phyloP scores from a whole-genome alignment of 2,797 vertebrate species.

The Crenuchus spilurus region DNA sequence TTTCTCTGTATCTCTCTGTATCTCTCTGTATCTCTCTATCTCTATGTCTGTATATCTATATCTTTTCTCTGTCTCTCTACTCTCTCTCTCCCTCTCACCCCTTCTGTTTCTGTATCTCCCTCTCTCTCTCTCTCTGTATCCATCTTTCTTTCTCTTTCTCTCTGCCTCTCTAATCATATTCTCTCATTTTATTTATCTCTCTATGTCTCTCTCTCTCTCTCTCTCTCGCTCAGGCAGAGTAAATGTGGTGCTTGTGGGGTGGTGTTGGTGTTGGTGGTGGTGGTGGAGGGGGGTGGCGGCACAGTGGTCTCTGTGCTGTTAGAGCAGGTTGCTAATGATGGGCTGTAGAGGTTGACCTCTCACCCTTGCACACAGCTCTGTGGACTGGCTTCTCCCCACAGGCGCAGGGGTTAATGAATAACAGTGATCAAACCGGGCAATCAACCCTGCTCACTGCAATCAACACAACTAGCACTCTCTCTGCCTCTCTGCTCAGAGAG shows the following conservation, averaged over 20 bases:
- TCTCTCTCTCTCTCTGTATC: conserved; percentile 58
- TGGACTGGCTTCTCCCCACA: conserved; percentile 21
- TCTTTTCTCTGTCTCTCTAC: background rate
- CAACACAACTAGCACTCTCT: background rate
- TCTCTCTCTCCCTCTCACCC: conserved; percentile 57
- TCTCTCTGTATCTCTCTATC: conserved; percentile 40
- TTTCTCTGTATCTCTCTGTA: conserved; percentile 45
- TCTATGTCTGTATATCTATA: background rate
- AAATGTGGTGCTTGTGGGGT: background rate
- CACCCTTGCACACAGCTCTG: conserved; percentile 31
- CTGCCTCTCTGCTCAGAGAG: conserved; percentile 33
- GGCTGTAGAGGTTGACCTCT: conserved; percentile 43
- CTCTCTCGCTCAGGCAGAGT: background rate
- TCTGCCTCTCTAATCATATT: background rate
- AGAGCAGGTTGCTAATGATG: conserved; percentile 39
- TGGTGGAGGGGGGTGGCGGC: background rate
- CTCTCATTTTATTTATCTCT: background rate
- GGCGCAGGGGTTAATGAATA: conserved; percentile 50
- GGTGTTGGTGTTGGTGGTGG: background rate
- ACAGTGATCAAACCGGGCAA: conserved; percentile 47
- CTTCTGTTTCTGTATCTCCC: conserved; percentile 53
- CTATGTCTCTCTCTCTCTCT: background rate
- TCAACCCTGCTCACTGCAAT: conserved; percentile 33
- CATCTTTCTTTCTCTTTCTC: conserved; percentile 56
- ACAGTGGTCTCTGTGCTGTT: background rate